Evolutionary conservation across 53 echinoderm and acorn worm genomes (phyloP), one percentile per base, ranked within the genome.

Genomic region (Glandiceps talaboti): DNA sequence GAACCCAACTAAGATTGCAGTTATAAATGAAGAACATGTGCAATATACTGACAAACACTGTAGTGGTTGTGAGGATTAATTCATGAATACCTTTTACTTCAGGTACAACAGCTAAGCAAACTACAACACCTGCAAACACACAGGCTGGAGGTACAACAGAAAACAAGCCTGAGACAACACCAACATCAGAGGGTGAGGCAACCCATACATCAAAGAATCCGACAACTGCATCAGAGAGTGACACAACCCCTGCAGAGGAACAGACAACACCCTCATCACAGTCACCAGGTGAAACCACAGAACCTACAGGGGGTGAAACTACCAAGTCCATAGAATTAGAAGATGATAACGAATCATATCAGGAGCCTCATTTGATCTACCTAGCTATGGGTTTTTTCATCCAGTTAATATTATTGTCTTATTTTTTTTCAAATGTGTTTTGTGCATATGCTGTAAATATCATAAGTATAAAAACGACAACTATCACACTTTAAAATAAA

Each of bases 381-480:
- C 81, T 0, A 90, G 87, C 31, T 89, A 90, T 77, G 78, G n/a
- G n/a, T n/a, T n/a, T n/a, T n/a, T n/a, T n/a, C n/a, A n/a, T n/a
- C n/a, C 90, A 64, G 89, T 87, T 25, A 82, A 87, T 1, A 92
- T 92, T 14, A 85, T 92, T 27, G 83, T 92, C 0, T 85, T 84
- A 10, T 78, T 74, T 6, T 85, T 83, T 0, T 81, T 92, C 14
- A 77, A 85, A 10, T 79, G 77, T 26, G 85, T 92, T 28, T 75
- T 84, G 27, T 85, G 82, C 33, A 87, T 90, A 30, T 83, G 85
- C 1, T 89, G 80, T 79, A 87, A 87, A 75, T 92, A 90, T n/a
- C 90, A 92, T 79, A 87, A 89, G 77, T 77, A 85, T 26, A 78
- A 87, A 25, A 86, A 85, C 30, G 87, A 92, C 30, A 90, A 87